Percentiles rank a stretch among this genome's conserved stretches.
phyloP scores from a whole-genome alignment of 2,797 vertebrate genomes.

The Falco novaeseelandiae region DNA sequence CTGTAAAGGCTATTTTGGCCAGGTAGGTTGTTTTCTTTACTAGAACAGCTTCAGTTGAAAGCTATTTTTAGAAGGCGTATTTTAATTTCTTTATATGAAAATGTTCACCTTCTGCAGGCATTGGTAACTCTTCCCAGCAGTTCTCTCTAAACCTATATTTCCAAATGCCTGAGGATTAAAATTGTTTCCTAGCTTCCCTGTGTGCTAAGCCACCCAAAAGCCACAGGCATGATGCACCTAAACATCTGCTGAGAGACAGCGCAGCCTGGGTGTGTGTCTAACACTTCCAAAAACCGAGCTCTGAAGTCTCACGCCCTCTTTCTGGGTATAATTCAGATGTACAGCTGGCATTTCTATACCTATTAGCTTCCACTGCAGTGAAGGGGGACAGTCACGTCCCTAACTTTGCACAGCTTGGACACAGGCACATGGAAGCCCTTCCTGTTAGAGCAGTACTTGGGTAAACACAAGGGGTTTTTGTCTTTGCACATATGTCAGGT shows the following conservation, averaged over 20 bases:
- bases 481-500: not conserved
- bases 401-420: accelerated
- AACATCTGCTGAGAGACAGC: not conserved
- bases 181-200: not conserved
- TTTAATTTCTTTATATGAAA: not conserved
- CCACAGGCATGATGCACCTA: too few relatives aligned
- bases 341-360: not conserved
- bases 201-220: not conserved
- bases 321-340: not conserved
- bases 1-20: conserved; percentile 7
- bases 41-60: not conserved
- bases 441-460: not conserved
- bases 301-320: not conserved
- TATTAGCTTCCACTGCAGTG: not conserved
- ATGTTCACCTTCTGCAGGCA: not conserved
- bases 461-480: not conserved
- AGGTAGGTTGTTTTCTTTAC: not conserved
- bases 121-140: not conserved
- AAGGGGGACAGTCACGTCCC: not conserved
- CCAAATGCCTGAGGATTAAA: not conserved
- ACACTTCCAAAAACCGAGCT: not conserved
- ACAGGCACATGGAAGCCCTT: accelerated
- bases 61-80: not conserved
- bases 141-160: not conserved
- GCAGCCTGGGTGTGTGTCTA: not conserved